Conservation (phyloP, 2,888 invertebrate genomes). For the Zygaena filipendulae region DNA sequence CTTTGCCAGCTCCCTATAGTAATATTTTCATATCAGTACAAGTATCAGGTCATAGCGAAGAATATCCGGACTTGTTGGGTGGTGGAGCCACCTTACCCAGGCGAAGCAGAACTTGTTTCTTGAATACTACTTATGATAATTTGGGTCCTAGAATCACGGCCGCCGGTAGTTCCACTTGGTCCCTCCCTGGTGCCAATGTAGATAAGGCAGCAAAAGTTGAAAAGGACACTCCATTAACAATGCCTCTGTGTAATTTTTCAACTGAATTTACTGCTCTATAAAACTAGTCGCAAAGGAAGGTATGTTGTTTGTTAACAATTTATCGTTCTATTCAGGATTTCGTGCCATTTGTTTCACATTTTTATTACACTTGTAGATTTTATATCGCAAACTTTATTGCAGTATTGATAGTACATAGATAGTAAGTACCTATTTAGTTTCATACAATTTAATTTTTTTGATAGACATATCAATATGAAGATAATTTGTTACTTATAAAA, state of each 20-base stretch:
- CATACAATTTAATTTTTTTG: too few relatives aligned
- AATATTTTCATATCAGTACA: conserved; percentile 90
- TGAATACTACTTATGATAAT: conserved; percentile 84
- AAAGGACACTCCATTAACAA: conserved; percentile 28
- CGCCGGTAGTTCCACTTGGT: conserved; percentile 88
- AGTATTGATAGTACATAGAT: too few relatives aligned
- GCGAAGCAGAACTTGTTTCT: conserved; percentile 57
- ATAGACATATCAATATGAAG: too few relatives aligned
- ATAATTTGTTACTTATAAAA: too few relatives aligned
- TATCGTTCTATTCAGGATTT: too few relatives aligned
- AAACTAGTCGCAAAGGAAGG: conserved; percentile 18
- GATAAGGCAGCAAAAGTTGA: conserved; percentile 27
- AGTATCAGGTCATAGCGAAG: conserved; percentile 74
- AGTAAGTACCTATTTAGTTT: too few relatives aligned
- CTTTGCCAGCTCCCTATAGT: conserved; percentile 65
- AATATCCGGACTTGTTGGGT: conserved; percentile 83
- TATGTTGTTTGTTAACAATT: conserved; percentile 2
- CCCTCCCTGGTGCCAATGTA: conserved; percentile 72
- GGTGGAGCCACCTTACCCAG: conserved; percentile 56
- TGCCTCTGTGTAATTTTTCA: conserved; percentile 51
- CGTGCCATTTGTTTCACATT: too few relatives aligned
- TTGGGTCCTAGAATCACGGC: conserved; percentile 91
- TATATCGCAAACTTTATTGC: too few relatives aligned
- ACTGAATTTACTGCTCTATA: conserved; percentile 60
- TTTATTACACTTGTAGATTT: too few relatives aligned